Evolutionary conservation across 2,888 invertebrate genomes (phyloP), one percentile per base, ranked within the genome.

Genomic region (Tipula confusa): DNA sequence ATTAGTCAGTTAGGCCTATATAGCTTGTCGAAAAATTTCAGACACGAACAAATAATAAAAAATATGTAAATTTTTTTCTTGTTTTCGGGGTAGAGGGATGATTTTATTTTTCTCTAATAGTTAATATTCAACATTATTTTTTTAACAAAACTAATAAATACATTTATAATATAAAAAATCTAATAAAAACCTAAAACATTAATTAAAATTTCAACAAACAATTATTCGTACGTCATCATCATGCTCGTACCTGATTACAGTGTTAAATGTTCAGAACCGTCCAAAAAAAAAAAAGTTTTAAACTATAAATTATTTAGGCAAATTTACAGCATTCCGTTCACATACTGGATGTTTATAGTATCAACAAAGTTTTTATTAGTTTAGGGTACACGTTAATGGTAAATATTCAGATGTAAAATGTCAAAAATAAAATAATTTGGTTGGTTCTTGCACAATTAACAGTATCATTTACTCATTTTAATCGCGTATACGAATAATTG

Each of bases 71-170:
- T 38, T 11, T 38, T 43, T 64, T 24, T 24, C n/a, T n/a, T 64
- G n/a, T 64, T 64, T 64, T 64, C 9, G 9, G 64, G 24, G 64
- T 64, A 24, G 64, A 64, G 64, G 64, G 64, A 18, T 64, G 64
- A 24, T 64, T 64, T 64, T 64, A 64, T 64, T 64, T n/a, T n/a
- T 24, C 64, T 24, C 64, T 64, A 43, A 15, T 24, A 64, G 64
- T 64, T 64, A 38, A 38, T 38, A 64, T 18, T 43, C 43, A 43
- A 43, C 43, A 43, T 43, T 43, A 43, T 15, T n/a, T n/a, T n/a
- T n/a, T 43, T 64, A 64, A 64, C 64, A 64, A 64, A 64, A 64
- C 24, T 64, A 24, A 64, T 64, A 64, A 64, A 64, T 64, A 64
- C 64, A 64, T 64, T 64, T 64, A 64, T 64, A 9, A 64, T 64